Evolutionary conservation across 2,888 invertebrate genomes (phyloP), one percentile per base, ranked within the genome.

Genomic region (Agonopterix subpropinquella): DNA sequence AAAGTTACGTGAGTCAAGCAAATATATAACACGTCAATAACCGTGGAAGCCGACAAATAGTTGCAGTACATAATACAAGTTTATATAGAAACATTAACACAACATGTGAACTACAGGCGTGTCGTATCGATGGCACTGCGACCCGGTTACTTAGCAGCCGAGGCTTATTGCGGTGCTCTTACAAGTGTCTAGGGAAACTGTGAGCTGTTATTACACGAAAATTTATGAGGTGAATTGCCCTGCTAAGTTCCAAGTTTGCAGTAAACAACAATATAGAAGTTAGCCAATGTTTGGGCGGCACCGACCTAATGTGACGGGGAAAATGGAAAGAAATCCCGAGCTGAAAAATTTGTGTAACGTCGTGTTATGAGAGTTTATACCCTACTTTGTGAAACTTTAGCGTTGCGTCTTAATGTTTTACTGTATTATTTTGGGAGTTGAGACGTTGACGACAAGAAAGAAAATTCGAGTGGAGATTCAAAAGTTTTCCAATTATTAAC

Each of bases 241-340:
- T 66, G 68, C 72, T 75, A 77, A 79, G 77, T 82, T 84, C 77
- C 73, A 73, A 83, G 80, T 84, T 87, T 72, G 69, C 68, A 74
- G 78, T 86, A 86, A 85, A 87, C 83, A 84, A 85, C 81, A 83
- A 84, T 85, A 77, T 71, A 78, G 72, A 83, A 86, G 73, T 85
- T 85, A 73, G 71, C 77, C 80, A 70, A 76, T 78, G 79, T 77
- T 77, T 71, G 70, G 74, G 58, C 63, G 65, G 57, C 64, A 63
- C 56, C 61, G 59, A 69, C 68, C 72, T 79, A 81, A 83, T 77
- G 78, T 77, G 80, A 76, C 75, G 65, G 58, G 58, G 62, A 64
- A 75, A 77, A 74, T 69, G 70, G 67, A 70, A 77, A 72, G 73
- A 75, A 78, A 81, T 70, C 74, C 58, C 47, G 45, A 36, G 57